phyloP scores from a whole-genome alignment of 1,140 invertebrate genomes.

The Oncopeltus fasciatus region DNA sequence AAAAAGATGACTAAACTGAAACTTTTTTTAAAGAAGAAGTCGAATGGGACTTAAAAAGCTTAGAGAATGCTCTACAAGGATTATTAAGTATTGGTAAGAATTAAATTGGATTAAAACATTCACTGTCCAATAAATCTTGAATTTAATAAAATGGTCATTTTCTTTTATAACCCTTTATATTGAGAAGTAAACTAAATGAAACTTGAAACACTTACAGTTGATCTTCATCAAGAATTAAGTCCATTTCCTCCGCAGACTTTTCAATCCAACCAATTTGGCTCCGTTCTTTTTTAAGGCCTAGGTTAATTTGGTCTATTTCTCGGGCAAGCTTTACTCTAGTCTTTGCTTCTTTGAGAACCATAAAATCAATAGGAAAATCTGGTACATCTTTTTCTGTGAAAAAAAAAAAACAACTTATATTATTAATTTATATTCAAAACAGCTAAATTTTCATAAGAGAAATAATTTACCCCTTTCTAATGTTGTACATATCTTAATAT shows the following conservation, averaged over 20 bases:
- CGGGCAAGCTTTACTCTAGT: conserved; percentile 59
- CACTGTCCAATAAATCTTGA: too few species aligned
- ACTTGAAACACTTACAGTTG: conserved; percentile 34
- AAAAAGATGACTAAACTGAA: too few species aligned
- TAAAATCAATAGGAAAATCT: conserved; percentile 59
- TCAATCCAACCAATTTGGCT: conserved; percentile 57
- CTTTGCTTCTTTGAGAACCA: conserved; percentile 48
- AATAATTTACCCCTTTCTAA: conserved; percentile 52
- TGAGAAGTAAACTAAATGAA: too few species aligned
- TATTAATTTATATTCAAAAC: neutral
- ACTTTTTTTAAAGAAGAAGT: too few species aligned
- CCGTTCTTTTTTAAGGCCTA: conserved; percentile 51
- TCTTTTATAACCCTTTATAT: too few species aligned
- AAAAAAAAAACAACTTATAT: neutral
- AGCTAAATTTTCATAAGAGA: neutral
- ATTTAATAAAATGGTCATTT: too few species aligned
- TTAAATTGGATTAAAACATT: too few species aligned
- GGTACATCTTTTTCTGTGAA: conserved; percentile 62
- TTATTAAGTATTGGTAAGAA: too few species aligned
- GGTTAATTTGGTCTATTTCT: conserved; percentile 60
- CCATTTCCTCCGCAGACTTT: conserved; percentile 70
- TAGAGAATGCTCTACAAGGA: too few species aligned
- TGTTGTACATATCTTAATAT: conserved; percentile 66
- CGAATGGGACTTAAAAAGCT: too few species aligned
- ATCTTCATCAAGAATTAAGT: conserved; percentile 68